These are phyloP conservation scores for Crocidura indochinensis DNA, from an alignment of 2,797 vertebrate species.

Conservation along the genomic window DNA sequence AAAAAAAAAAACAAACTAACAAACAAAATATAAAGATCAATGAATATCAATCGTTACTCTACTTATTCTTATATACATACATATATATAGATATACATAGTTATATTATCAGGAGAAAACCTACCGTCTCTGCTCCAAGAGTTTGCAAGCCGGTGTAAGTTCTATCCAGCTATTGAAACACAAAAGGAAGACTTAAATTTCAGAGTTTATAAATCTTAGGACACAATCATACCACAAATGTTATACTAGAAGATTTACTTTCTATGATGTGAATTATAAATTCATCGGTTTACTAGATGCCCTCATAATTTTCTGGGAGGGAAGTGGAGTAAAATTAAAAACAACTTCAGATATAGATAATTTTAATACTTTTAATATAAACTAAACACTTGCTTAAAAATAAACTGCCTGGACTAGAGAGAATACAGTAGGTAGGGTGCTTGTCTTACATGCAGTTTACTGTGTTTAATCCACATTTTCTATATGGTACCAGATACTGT, in stretches of 20 bases:
- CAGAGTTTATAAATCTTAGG: conserved; percentile 9
- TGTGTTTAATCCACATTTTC: no score
- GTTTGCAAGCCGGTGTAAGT: conserved; percentile 99
- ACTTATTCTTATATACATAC: not conserved
- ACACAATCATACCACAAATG: conserved; percentile 10
- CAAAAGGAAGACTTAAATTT: conserved; percentile 59
- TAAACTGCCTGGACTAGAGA: no score
- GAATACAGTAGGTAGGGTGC: no score
- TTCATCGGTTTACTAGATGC: conserved; percentile 51
- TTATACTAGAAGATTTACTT: not conserved
- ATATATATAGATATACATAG: not conserved
- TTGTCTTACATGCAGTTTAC: no score
- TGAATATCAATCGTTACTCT: conserved; percentile 14
- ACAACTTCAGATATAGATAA: not conserved
- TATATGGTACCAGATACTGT: no score
- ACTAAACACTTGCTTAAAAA: no score
- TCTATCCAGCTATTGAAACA: conserved; percentile 95
- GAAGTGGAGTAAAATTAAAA: conserved; percentile 35
- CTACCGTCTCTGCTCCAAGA: conserved; percentile 98
- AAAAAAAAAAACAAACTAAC: no score
- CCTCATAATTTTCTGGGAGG: not conserved
- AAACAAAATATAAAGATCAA: no score
- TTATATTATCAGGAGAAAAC: conserved; percentile 75
- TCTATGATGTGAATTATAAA: conserved; percentile 34
- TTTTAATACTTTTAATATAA: conserved; percentile 19